A percentile compares a stretch with the other conserved stretches of the same genome.
phyloP scores from a whole-genome alignment of 2,888 invertebrate genomes.

The Ametastegia equiseti region DNA sequence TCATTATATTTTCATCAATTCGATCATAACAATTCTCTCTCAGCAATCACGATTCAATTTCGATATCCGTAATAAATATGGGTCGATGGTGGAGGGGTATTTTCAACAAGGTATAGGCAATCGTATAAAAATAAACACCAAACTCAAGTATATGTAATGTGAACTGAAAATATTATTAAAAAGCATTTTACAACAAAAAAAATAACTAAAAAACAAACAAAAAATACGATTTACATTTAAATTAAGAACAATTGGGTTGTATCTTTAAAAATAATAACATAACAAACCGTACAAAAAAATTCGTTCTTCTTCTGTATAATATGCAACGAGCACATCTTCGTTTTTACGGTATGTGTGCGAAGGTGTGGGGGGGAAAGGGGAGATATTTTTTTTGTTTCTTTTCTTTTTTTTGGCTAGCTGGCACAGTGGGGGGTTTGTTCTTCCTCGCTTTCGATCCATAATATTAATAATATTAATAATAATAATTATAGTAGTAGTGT shows the following conservation, averaged over 20 bases:
- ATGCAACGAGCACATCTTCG: constrained; percentile 48
- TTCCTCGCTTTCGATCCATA: constrained; percentile 28
- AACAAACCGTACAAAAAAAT: constrained; percentile 74
- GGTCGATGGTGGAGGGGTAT: not conserved
- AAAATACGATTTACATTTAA: constrained; percentile 76
- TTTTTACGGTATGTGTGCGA: not conserved
- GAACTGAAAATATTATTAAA: constrained; percentile 77
- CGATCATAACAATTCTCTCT: not conserved
- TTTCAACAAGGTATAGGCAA: constrained; percentile 7
- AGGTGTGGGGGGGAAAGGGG: not conserved
- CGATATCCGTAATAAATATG: not conserved
- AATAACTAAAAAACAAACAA: constrained; percentile 76
- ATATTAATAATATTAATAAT: constrained; percentile 46
- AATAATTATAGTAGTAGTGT: constrained; percentile 49
- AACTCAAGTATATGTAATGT: constrained; percentile 69
- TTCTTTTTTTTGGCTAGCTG: constrained; percentile 37
- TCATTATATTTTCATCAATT: too few relatives aligned
- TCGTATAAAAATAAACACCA: constrained; percentile 60
- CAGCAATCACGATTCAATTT: constrained; percentile 20
- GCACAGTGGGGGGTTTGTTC: constrained; percentile 18
- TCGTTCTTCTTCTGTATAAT: constrained; percentile 55
- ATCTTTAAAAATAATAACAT: constrained; percentile 75
- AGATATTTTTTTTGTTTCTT: not conserved
- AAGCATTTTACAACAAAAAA: constrained; percentile 76
- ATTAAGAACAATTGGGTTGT: constrained; percentile 75